Percentiles rank a stretch among this genome's conserved stretches.
phyloP scores from a whole-genome alignment of 1,140 invertebrate species.

The Heliothis subflexa region DNA sequence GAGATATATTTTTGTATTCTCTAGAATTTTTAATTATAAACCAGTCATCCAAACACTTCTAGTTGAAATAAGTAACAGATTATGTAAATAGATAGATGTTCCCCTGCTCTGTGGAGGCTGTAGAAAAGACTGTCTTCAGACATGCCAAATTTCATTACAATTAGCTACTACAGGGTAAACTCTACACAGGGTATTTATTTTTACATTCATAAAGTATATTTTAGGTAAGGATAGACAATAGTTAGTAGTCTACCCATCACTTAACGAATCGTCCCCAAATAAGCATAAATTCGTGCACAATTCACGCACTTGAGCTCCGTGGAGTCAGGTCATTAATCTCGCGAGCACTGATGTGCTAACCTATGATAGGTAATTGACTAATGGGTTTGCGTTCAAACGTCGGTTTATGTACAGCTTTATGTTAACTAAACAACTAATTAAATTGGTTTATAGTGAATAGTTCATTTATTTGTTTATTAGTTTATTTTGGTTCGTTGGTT shows the following conservation, averaged over 20 bases:
- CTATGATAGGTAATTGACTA: slow-evolving; percentile 60
- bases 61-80: too few relatives aligned
- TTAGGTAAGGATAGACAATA: too few relatives aligned
- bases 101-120: too few relatives aligned
- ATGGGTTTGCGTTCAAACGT: slow-evolving; percentile 48
- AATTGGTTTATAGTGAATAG: slow-evolving; percentile 1
- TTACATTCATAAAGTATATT: too few relatives aligned
- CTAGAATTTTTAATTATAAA: too few relatives aligned
- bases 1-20: too few relatives aligned
- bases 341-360: slow-evolving; percentile 56
- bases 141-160: too few relatives aligned
- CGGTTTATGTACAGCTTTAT: slow-evolving; percentile 27
- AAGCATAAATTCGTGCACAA: slow-evolving; percentile 6
- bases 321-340: slow-evolving; percentile 60
- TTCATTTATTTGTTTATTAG: background rate
- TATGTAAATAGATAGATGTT: too few relatives aligned
- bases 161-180: too few relatives aligned
- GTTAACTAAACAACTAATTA: slow-evolving; percentile 30
- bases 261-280: slow-evolving; percentile 1
- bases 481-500: background rate
- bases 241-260: background rate
- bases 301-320: slow-evolving; percentile 27
- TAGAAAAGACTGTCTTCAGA: too few relatives aligned
- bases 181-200: too few relatives aligned
- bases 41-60: too few relatives aligned